Conservation (phyloP, 1,140 invertebrate genomes). For the Drosophila elegans region DNA sequence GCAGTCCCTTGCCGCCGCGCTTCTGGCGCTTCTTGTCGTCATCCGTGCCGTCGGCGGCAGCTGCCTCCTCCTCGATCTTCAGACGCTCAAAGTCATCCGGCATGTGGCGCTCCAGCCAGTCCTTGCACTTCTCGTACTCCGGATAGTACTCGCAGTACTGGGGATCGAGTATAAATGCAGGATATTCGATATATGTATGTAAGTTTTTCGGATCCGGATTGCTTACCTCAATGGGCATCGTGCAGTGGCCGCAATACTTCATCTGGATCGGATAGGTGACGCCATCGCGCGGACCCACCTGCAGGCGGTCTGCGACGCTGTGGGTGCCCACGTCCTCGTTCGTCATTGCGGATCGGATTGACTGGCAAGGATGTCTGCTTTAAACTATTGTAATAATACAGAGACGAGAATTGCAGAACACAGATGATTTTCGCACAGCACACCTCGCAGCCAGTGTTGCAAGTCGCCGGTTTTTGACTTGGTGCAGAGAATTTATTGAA, state of each 20-base stretch:
- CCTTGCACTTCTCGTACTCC: constrained; percentile 98
- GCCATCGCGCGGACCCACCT: constrained; percentile 79
- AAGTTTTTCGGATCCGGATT: constrained; percentile 1
- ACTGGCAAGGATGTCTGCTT: constrained; percentile 14
- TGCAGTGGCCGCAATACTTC: constrained; percentile 97
- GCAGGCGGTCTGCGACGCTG: constrained; percentile 70
- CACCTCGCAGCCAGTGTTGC: constrained; percentile 1
- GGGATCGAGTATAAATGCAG: not conserved
- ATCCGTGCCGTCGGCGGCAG: constrained; percentile 88
- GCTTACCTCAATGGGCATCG: constrained; percentile 92
- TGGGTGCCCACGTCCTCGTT: constrained; percentile 43
- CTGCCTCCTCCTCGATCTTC: constrained; percentile 87
- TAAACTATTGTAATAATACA: not conserved
- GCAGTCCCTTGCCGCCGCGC: constrained; percentile 94
- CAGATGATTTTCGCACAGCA: constrained; percentile 21
- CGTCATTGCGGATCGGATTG: constrained; percentile 49
- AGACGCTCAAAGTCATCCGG: constrained; percentile 96
- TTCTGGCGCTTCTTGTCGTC: constrained; percentile 97
- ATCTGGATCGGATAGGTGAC: constrained; percentile 94
- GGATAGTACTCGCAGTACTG: constrained; percentile 99
- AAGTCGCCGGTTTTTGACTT: not conserved
- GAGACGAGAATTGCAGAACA: constrained; percentile 10
- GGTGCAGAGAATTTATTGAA: not conserved
- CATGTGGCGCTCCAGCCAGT: constrained; percentile 97
- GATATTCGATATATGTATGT: not conserved